These are phyloP conservation scores for Hystrix cristata DNA, from an alignment of 2,113 vertebrate species.

Conservation along the genomic window DNA sequence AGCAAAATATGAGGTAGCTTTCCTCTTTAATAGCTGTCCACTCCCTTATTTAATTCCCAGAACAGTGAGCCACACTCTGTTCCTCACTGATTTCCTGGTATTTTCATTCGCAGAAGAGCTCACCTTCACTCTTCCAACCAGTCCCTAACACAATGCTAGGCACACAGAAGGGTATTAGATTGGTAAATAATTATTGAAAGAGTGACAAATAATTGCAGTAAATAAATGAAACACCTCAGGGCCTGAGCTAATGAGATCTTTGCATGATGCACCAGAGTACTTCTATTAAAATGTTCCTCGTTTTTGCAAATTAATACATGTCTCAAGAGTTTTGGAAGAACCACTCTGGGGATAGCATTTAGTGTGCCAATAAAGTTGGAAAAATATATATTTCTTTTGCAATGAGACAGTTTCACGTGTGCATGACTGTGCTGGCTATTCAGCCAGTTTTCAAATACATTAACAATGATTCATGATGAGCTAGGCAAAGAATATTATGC, in stretches of 20 bases:
- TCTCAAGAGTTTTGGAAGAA: background rate
- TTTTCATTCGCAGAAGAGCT: background rate
- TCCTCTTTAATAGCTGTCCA: background rate
- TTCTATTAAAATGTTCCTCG: background rate
- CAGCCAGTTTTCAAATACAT: constrained; percentile 68
- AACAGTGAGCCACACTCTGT: background rate
- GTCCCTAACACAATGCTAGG: background rate
- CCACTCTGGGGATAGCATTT: background rate
- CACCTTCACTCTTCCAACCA: background rate
- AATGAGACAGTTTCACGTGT: constrained; percentile 11
- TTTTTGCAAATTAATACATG: background rate
- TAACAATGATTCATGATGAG: constrained; percentile 66
- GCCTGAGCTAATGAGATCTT: background rate
- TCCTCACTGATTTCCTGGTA: background rate
- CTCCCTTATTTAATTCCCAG: background rate
- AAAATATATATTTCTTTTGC: constrained; percentile 26
- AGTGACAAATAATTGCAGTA: background rate
- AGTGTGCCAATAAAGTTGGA: background rate
- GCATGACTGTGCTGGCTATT: constrained; percentile 7
- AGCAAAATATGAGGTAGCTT: background rate
- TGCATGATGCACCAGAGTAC: too few species aligned
- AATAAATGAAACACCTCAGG: background rate
- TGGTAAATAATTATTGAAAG: background rate
- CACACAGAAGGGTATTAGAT: background rate
- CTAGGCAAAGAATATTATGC: constrained; percentile 63